A percentile compares a stretch with the other conserved stretches of the same genome.
Evolutionary conservation across 2,888 invertebrate genomes (phyloP).

Genomic region (Drosophila formosana): DNA sequence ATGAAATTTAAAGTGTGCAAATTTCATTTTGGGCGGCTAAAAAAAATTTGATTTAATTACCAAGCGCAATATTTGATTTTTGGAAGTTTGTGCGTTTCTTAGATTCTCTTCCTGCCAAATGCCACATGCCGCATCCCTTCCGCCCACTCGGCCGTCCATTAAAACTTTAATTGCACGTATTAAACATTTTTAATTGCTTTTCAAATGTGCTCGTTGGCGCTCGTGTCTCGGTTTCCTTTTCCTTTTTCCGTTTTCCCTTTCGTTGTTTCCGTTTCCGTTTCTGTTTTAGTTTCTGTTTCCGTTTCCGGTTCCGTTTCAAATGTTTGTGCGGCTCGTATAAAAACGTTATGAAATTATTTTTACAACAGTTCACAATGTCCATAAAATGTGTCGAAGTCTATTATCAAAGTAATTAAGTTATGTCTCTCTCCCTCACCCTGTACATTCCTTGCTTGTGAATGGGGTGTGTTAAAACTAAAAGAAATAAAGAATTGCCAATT

Average conservation of each 20-base stretch:
- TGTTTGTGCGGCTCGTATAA: conserved; percentile 14
- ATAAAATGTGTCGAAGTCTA: conserved; percentile 13
- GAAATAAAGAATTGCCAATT: no score
- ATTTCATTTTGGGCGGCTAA: conserved; percentile 59
- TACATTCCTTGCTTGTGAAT: neutral
- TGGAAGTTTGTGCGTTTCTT: conserved; percentile 19
- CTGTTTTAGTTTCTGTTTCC: conserved; percentile 19
- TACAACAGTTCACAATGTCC: conserved; percentile 35
- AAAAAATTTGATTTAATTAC: conserved; percentile 66
- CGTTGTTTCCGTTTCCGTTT: conserved; percentile 14
- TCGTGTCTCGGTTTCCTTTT: conserved; percentile 48
- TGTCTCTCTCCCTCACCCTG: neutral
- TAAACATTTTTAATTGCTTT: conserved; percentile 64
- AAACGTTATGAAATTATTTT: conserved; percentile 27
- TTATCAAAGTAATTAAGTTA: conserved; percentile 47
- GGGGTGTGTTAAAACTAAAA: neutral
- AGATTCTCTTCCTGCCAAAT: neutral
- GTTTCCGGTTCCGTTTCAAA: conserved; percentile 21
- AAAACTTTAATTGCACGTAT: conserved; percentile 71
- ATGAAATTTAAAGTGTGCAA: conserved; percentile 44
- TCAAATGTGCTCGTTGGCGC: conserved; percentile 49
- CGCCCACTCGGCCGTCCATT: conserved; percentile 52
- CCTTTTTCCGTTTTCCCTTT: conserved; percentile 9
- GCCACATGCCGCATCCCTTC: neutral
- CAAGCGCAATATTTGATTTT: conserved; percentile 58